phyloP scores from a whole-genome alignment of 2,113 vertebrate species.

The Cyanoramphus novaezelandiae region DNA sequence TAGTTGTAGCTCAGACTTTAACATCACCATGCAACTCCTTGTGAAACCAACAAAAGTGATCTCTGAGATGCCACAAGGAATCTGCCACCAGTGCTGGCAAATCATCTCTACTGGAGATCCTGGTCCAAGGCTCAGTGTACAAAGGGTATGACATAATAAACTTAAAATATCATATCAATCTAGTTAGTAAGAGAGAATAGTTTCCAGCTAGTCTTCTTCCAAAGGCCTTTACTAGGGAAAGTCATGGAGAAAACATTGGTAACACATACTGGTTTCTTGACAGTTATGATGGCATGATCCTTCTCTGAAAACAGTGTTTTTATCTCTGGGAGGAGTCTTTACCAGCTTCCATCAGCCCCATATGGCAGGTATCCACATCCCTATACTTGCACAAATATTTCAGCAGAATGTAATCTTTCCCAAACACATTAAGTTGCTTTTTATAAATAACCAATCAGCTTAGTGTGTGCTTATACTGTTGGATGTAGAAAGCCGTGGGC shows the following conservation, averaged over 20 bases:
- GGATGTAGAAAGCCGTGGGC: background rate
- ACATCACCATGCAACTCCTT: background rate
- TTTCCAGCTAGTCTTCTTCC: background rate
- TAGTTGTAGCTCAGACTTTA: background rate
- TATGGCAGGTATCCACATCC: background rate
- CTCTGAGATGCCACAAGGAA: background rate
- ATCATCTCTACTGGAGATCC: background rate
- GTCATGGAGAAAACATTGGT: background rate
- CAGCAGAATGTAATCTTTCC: conserved; percentile 25
- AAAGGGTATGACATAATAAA: background rate
- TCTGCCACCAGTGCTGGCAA: accelerated
- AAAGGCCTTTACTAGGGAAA: background rate
- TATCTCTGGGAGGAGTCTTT: background rate
- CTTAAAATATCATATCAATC: background rate
- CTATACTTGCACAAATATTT: conserved; percentile 7
- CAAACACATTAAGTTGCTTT: conserved; percentile 45
- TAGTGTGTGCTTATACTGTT: background rate
- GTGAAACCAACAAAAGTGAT: background rate
- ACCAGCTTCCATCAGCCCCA: background rate
- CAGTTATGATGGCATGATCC: background rate
- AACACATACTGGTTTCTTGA: background rate
- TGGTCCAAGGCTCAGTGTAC: background rate
- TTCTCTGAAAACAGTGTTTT: background rate
- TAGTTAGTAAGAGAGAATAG: background rate
- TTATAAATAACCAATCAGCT: background rate